Evolutionary conservation across 2,888 invertebrate species (phyloP).

Genomic region (Hydroisotoma schaefferi): DNA sequence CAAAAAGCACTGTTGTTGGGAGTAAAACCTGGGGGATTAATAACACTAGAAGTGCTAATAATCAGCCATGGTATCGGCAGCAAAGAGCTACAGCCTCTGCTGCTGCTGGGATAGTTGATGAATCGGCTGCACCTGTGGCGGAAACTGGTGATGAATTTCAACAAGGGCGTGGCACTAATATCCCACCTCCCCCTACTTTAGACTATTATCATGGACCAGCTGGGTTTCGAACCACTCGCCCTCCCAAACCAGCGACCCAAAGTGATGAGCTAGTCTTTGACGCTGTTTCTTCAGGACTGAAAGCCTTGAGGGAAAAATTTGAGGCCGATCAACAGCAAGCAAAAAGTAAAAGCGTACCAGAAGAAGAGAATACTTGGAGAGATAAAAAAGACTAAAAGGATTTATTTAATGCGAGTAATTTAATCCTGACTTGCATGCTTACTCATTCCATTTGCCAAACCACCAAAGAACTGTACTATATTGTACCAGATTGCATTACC

Average conservation of each 20-base stretch:
- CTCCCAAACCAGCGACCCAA: conserved; percentile 3
- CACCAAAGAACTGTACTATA: too few relatives aligned
- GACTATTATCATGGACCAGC: conserved; percentile 58
- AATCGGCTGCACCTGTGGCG: conserved; percentile 27
- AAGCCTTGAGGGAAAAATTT: conserved; percentile 25
- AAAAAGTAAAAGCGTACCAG: not conserved
- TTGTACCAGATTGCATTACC: too few relatives aligned
- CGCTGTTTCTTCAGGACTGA: conserved; percentile 31
- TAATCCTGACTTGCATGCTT: too few relatives aligned
- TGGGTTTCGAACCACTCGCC: too few relatives aligned
- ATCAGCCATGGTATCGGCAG: not conserved
- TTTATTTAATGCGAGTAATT: conserved; percentile 6
- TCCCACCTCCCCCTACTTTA: conserved; percentile 65
- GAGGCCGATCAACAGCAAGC: conserved; percentile 15
- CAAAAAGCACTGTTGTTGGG: not conserved
- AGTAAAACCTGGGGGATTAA: too few relatives aligned
- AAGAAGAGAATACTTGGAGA: not conserved
- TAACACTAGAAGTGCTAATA: conserved; percentile 4
- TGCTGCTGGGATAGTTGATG: conserved; percentile 28
- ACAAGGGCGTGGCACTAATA: conserved; percentile 55
- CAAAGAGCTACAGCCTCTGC: conserved; percentile 9
- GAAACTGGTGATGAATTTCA: conserved; percentile 26
- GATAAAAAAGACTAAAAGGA: conserved; percentile 8
- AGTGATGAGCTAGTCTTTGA: conserved; percentile 23
- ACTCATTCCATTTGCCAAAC: too few relatives aligned